phyloP scores from a whole-genome alignment of 2,113 vertebrate genomes.

The Aix galericulata region DNA sequence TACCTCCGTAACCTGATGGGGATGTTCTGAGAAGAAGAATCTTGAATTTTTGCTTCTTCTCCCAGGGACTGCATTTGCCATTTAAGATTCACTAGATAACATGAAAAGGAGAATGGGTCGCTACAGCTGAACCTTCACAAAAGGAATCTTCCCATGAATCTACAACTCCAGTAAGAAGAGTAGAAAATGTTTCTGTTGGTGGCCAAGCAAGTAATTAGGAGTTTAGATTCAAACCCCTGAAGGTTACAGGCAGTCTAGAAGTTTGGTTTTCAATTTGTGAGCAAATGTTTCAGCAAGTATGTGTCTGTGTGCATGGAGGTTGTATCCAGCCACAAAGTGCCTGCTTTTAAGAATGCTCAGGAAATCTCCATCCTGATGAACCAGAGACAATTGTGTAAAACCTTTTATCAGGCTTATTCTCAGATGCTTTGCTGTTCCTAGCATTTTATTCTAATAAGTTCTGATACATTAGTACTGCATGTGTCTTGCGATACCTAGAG shows the following conservation, averaged over 20 bases:
- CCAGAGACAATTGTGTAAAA: not conserved
- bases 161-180: not conserved
- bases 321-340: not conserved
- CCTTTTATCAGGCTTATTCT: not conserved
- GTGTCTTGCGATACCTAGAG: not conserved
- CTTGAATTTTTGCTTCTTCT: not conserved
- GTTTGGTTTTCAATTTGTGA: not conserved
- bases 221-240: not conserved
- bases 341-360: rapidly evolving
- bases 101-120: not conserved
- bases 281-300: not conserved
- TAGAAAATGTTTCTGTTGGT: not conserved
- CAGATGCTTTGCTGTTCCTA: not conserved
- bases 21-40: not conserved
- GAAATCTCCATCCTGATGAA: not conserved
- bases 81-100: not conserved
- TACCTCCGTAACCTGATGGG: not conserved
- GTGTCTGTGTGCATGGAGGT: not conserved
- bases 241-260: not conserved
- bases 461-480: rapidly evolving
- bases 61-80: not conserved
- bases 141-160: not conserved
- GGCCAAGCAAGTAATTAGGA: not conserved
- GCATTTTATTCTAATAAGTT: not conserved
- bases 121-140: not conserved